Evolutionary conservation across 2,888 invertebrate genomes (phyloP), one percentile per base, ranked within the genome.

Genomic region (Lampropteryx suffumata): DNA sequence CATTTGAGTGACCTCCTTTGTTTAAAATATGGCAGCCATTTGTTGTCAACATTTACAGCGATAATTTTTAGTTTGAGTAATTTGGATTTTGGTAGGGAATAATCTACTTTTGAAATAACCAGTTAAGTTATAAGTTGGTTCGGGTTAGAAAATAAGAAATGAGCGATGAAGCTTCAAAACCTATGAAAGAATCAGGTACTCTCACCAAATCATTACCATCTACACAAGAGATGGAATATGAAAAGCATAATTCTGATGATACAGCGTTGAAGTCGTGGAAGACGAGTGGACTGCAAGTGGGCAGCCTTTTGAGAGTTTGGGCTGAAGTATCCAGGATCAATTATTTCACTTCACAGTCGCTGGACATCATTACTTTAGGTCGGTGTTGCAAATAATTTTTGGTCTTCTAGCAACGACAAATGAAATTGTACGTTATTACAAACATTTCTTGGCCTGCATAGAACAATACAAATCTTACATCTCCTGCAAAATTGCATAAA

Each of bases 311-410:
- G 2, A 59, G 62, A 24, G 66, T 68, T 0, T 79, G 78, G 78
- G 62, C 69, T 28, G 78, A 82, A 7, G 57, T 74, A 0, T 84
- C 84, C n/a, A 77, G 55, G 52, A 72, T 84, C 42, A 84, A 84
- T 59, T 83, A 69, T 48, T 36, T 76, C 27, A 67, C 77, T 0
- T 48, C 61, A 2, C 66, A 62, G 13, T 57, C 65, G 0, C 50
- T 74, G 6, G 68, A 71, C 1, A 35, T 67, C 8, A 41, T 69
- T 4, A 51, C 65, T 11, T 64, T 70, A 56, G 73, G 80, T 76
- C 59, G 13, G 40, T 34, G 21, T 21, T n/a, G n/a, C n/a, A n/a
- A n/a, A n/a, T n/a, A n/a, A n/a, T n/a, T n/a, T n/a, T n/a, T n/a
- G n/a, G n/a, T n/a, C n/a, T n/a, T 24, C 12, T 12, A 17, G 34